A percentile compares a stretch with the other conserved stretches of the same genome.
Conservation (phyloP, 2,888 invertebrate species). For the Norana najaformis region DNA sequence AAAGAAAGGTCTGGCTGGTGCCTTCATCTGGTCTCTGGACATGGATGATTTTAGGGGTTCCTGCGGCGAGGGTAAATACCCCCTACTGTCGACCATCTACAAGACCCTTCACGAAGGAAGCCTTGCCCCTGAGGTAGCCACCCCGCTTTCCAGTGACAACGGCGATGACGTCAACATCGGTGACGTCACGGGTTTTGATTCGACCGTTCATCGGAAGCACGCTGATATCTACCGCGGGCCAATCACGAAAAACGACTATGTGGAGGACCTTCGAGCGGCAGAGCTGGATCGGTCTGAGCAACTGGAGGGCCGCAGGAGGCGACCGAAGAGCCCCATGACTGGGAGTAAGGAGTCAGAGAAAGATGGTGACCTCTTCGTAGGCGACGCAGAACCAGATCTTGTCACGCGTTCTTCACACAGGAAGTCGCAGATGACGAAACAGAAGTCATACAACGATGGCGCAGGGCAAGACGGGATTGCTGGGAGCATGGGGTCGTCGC, state of each 20-base stretch:
- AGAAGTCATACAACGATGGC: background rate
- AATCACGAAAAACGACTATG: too few relatives aligned
- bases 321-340: too few relatives aligned
- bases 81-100: conserved; percentile 82
- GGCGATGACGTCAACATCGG: background rate
- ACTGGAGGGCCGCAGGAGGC: background rate
- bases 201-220: background rate
- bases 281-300: background rate
- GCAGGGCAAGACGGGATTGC: background rate
- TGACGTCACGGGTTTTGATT: background rate
- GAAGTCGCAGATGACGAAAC: background rate
- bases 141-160: background rate
- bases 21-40: conserved; percentile 95
- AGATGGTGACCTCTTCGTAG: background rate
- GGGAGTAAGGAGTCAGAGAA: background rate
- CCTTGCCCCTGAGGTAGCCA: background rate
- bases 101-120: conserved; percentile 62
- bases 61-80: conserved; percentile 88
- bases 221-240: background rate
- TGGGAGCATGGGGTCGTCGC: background rate
- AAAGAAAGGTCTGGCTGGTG: conserved; percentile 71
- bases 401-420: background rate
- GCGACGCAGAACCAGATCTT: background rate
- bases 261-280: background rate
- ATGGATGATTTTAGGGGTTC: conserved; percentile 84